A percentile compares a stretch with the other conserved stretches of the same genome.
Conservation (phyloP, 1,140 invertebrate species). For the Caerostris darwini region DNA sequence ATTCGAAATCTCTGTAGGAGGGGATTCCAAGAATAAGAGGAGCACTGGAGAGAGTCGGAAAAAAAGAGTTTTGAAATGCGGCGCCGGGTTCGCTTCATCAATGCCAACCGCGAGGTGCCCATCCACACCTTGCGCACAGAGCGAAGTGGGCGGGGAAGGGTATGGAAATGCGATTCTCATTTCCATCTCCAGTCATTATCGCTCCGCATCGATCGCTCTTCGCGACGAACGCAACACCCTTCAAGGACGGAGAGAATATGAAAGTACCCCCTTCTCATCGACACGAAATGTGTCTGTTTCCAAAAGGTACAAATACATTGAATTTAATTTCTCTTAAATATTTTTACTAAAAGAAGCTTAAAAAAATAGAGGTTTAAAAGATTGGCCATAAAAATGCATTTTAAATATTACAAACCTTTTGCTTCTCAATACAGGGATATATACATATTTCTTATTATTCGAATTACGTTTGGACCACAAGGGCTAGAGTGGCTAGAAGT, state of each 20-base stretch:
- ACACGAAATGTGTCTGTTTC: no score
- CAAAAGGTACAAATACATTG: no score
- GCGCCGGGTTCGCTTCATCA: conserved; percentile 29
- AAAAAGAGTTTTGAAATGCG: neutral
- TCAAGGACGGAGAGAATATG: neutral
- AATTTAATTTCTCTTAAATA: no score
- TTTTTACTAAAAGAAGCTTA: no score
- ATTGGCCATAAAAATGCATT: no score
- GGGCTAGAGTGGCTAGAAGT: no score
- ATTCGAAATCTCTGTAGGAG: neutral
- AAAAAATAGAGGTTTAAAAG: no score
- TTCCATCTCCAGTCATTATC: conserved; percentile 33
- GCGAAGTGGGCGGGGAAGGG: conserved; percentile 4
- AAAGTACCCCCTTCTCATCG: neutral
- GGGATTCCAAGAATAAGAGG: neutral
- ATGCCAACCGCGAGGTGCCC: neutral
- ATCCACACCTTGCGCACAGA: neutral
- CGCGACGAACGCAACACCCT: neutral
- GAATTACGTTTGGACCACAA: no score
- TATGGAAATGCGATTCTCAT: conserved; percentile 15
- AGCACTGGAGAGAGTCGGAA: neutral
- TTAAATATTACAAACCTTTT: no score
- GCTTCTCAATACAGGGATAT: no score
- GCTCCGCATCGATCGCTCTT: neutral
- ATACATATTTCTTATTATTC: no score